Base-by-base conservation (phyloP, 2,113 vertebrate genomes). In the Nerophis ophidion region DNA sequence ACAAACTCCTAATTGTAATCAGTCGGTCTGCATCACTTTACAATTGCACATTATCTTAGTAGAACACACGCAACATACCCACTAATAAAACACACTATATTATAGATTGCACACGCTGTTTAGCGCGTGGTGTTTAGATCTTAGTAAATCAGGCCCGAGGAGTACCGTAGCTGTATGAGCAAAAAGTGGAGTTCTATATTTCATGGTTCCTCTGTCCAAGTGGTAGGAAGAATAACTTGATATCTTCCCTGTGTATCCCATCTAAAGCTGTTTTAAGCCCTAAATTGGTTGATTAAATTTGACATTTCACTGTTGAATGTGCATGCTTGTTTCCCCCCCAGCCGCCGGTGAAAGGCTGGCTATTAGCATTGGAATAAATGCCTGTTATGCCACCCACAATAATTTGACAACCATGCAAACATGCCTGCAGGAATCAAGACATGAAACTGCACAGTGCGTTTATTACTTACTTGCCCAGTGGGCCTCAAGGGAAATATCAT, bases 331-430 rank as follows among this genome's bases (percentile, higher is more conserved):
- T 79, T 68, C 48, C 58, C 36, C 36, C 11, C n/a, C 67, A 60
- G 74, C 77, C 77, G 64, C 38, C 6, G 60, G 78, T 77, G 57
- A 75, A 38, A 80, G 11, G 33, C 63, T 7, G 35, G 45, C 62
- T 76, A 81, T 85, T 83, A 84, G 77, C 70, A 75, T 76, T 19
- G 79, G 78, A 80, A 83, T 80, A 85, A 87, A 81, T 62, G 72
- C 46, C 69, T 45, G 17, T 57, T 66, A 50, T 75, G 71, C 63
- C 80, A 77, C 53, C 45, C 46, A 10, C 63, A 76, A 80, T 77
- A 78, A 84, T 84, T 85, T 74, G 71, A 74, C 64, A 47, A 72
- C 76, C 74, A 72, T 58, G 72, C 67, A 62, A 74, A 65, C 16
- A 7, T 65, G 80, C 81, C 81, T 58, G 11, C 8, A 57, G 80